Evolutionary conservation across 2,113 vertebrate species (phyloP).

Genomic region (Colistium nudipinnis): DNA sequence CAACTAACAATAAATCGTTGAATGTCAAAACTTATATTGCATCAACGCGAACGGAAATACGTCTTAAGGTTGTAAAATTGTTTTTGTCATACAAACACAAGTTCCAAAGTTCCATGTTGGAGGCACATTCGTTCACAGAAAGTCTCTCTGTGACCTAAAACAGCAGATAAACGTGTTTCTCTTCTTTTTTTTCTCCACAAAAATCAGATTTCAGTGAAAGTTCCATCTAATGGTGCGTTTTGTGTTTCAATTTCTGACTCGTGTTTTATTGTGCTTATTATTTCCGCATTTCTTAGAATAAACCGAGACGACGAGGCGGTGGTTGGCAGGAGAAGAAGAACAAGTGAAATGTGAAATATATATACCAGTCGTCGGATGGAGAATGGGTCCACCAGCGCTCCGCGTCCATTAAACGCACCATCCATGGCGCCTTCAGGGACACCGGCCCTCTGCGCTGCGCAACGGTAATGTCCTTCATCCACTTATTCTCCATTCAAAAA

Average conservation of each 20-base stretch:
- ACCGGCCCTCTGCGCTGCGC: constrained; percentile 72
- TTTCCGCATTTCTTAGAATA: background rate
- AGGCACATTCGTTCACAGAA: too few species aligned
- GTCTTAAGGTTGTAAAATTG: background rate
- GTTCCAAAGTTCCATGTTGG: too few species aligned
- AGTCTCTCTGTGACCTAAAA: too few species aligned
- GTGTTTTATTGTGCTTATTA: too few species aligned
- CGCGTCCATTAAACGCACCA: constrained; percentile 48
- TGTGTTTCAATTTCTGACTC: too few species aligned
- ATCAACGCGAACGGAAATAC: background rate
- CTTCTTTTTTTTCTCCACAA: too few species aligned
- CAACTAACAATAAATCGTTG: background rate
- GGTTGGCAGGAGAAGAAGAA: background rate
- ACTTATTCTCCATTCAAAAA: constrained; percentile 11
- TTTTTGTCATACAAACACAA: background rate
- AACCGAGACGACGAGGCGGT: background rate
- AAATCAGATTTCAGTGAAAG: too few species aligned
- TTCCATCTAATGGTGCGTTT: background rate
- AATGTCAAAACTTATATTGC: background rate
- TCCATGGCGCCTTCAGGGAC: constrained; percentile 66
- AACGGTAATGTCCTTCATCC: background rate
- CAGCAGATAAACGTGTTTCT: background rate
- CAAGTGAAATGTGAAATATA: constrained; percentile 47
- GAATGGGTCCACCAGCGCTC: constrained; percentile 51
- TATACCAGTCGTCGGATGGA: constrained; percentile 66